Evolutionary conservation across 2,797 vertebrate genomes (phyloP), one percentile per base, ranked within the genome.

Genomic region (Cirrhinus mrigala): DNA sequence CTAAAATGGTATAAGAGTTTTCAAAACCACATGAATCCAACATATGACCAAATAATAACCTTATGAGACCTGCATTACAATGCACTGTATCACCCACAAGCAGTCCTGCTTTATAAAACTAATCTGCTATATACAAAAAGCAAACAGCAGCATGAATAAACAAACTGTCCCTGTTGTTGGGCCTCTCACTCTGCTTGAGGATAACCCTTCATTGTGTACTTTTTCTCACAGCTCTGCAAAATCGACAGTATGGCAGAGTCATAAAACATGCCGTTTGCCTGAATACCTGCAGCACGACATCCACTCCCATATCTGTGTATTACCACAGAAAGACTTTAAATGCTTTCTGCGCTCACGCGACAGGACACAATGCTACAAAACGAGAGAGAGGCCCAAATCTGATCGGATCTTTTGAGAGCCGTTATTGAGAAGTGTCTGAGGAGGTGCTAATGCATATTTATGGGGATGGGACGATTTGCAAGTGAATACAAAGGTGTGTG

Each of bases 401-500:
- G 92, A 93, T 95, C 82, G 92, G 93, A 94, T 94, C 92, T 93
- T 93, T 90, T 68, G 82, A 90, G 58, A 88, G 79, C 18, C 22
- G 48, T 87, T 94, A 95, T 94, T 95, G 94, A 95, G 93, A 92
- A 92, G 91, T 90, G 91, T 93, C 92, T 92, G 92, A 90, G 92
- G 92, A 91, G 94, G 94, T 62, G 82, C 95, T 94, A 94, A 95
- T 95, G 95, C 95, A 96, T 95, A 96, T 96, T 96, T 95, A 96
- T 95, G 93, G 93, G 94, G 93, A 94, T 92, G 92, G 94, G 90
- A 93, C 93, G 93, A 95, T 96, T 95, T 96, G 94, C 94, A 95
- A 96, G 94, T 95, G 95, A 96, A 96, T 96, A 95, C 94, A 93
- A 93, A 91, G 95, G 94, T 93, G 92, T 94, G 91, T 93, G 95